Evolutionary conservation across 2,113 vertebrate genomes (phyloP).

Genomic region (Pedetes capensis): DNA sequence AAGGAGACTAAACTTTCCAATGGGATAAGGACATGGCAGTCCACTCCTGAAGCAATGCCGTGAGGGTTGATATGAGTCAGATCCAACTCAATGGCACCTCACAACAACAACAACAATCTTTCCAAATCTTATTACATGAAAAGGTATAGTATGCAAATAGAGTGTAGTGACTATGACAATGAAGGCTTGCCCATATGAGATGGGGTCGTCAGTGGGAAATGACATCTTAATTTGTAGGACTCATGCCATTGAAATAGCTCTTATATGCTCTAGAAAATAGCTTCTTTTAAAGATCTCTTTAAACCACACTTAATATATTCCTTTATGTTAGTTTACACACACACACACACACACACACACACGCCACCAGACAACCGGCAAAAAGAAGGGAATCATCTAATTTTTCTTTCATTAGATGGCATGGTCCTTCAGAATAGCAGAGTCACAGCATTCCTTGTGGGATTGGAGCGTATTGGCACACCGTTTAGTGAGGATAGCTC

Average conservation of each 20-base stretch:
- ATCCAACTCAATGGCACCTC: no score
- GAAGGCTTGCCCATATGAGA: neutral
- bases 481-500: neutral
- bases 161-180: neutral
- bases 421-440: neutral
- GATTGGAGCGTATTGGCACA: neutral
- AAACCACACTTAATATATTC: neutral
- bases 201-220: neutral
- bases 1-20: neutral
- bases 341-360: neutral
- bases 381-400: neutral
- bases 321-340: neutral
- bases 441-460: neutral
- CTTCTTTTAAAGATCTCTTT: neutral
- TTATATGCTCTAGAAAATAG: neutral
- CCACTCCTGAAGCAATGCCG: no score
- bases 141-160: neutral
- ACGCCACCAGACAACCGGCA: neutral
- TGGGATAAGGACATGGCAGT: no score
- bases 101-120: no score
- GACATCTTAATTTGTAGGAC: neutral
- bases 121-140: neutral
- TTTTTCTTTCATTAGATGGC: neutral
- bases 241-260: neutral
- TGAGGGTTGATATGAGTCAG: no score